Percentiles rank a stretch among this genome's conserved stretches.
Evolutionary conservation across 2,113 vertebrate species (phyloP).

Genomic region (Triplophysa dalaica): DNA sequence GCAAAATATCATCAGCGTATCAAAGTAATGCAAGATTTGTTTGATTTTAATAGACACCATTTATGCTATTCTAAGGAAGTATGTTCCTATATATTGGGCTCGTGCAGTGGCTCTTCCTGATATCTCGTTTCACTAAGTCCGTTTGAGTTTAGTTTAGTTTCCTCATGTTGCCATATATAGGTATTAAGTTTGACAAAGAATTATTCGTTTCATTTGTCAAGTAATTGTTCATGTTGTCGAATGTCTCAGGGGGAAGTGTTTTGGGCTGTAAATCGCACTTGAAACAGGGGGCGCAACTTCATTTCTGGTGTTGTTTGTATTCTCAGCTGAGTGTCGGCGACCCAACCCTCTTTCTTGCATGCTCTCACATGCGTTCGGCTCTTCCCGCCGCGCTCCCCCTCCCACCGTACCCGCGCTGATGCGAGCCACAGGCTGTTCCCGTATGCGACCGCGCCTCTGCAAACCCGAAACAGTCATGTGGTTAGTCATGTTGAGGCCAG

Average conservation of each 20-base stretch:
- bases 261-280: neutral
- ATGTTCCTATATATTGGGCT: neutral
- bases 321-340: slow-evolving; percentile 41
- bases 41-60: neutral
- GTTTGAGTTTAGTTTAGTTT: neutral
- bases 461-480: slow-evolving; percentile 22
- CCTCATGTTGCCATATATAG: neutral
- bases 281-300: slow-evolving; percentile 13
- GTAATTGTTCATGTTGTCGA: neutral
- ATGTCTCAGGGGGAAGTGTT: neutral
- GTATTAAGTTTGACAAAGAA: neutral
- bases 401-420: neutral
- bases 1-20: neutral
- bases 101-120: neutral
- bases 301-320: slow-evolving; percentile 21
- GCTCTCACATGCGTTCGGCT: slow-evolving; percentile 40
- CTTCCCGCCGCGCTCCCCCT: slow-evolving; percentile 17
- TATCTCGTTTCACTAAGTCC: neutral
- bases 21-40: neutral
- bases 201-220: neutral
- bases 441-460: neutral
- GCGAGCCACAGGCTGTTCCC: slow-evolving; percentile 26
- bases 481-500: slow-evolving; percentile 44
- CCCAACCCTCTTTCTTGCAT: slow-evolving; percentile 51
- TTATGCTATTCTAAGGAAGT: neutral